A percentile compares a stretch with the other conserved stretches of the same genome.
These are phyloP conservation scores for Actenoides lindsayi DNA, from an alignment of 2,113 vertebrate species.

Conservation along the genomic window DNA sequence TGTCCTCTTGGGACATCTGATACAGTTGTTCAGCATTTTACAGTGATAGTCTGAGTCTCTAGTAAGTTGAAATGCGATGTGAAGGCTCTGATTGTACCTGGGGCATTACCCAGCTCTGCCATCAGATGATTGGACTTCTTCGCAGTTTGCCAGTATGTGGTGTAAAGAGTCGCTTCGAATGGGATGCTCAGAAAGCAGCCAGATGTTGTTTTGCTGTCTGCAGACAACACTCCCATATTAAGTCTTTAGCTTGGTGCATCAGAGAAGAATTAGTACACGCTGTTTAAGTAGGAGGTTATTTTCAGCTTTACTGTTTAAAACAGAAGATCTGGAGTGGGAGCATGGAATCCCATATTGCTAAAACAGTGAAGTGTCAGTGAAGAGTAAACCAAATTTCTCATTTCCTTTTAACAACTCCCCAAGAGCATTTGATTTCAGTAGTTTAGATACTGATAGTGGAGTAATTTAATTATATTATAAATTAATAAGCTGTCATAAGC, in stretches of 20 bases:
- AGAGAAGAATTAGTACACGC: background rate
- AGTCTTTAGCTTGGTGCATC: background rate
- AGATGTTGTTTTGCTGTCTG: conserved; percentile 34
- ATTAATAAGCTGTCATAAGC: background rate
- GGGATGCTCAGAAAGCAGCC: background rate
- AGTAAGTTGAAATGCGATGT: background rate
- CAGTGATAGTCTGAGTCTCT: background rate
- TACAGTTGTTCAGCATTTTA: background rate
- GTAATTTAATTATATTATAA: conserved; percentile 13
- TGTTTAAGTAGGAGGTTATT: conserved; percentile 1
- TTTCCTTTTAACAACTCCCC: background rate
- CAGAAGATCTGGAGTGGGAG: background rate
- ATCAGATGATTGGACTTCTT: background rate
- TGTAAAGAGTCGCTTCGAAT: background rate
- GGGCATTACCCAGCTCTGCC: background rate
- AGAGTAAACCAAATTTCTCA: background rate
- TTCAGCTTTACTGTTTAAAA: conserved; percentile 15
- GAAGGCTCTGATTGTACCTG: background rate
- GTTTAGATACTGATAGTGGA: background rate
- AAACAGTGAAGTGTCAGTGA: background rate
- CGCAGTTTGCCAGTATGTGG: background rate
- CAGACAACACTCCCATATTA: conserved; percentile 1
- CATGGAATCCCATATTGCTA: background rate
- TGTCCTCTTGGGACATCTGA: background rate
- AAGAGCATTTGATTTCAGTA: conserved; percentile 2